Base-by-base conservation (phyloP, 2,797 vertebrate species). In the Helarctos malayanus region DNA sequence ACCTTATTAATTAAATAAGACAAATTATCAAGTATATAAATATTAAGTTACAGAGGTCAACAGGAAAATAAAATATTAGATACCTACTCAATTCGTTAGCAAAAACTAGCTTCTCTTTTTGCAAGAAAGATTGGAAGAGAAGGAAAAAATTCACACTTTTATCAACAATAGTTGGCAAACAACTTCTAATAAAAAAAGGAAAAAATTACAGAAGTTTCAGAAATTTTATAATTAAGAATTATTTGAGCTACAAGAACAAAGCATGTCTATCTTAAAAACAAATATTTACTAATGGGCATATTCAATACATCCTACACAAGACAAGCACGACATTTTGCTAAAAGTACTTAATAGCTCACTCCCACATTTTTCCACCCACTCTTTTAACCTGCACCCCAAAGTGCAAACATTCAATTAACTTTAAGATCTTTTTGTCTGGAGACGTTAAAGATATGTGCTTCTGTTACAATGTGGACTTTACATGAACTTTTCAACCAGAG, bases 331-430 rank as follows among this genome's bases (percentile, higher is more conserved):
- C 16, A 49, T 88, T 95, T 89, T 88, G 23, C 73, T 87, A 87
- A 95, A 92, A 91, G 81, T 76, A 69, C 35, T 56, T 94, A 78
- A 45, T 2, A 87, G 91, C 18, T 93, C 75, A 59, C 35, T 85
- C 59, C 27, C n/a, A 59, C 11, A 85, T 59, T 95, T 73, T 86
- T 84, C 2, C 84, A 69, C 25, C 10, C 9, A 87, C 52, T 65
- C 80, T 94, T 89, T 97, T 89, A 96, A 94, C 89, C 56, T 95
- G 57, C 10, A 80, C 27, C 63, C 14, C 2, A 59, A 87, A 87
- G 54, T 76, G 57, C 59, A 96, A 95, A 96, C 63, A 95, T 35
- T 88, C 90, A 84, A 92, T 65, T 92, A 95, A 88, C 52, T 89
- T 61, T 63, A 71, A 82, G 81, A 80, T 35, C 0, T 90, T 89